Conservation (phyloP, 2,797 vertebrate species). For the Trichosurus vulpecula region DNA sequence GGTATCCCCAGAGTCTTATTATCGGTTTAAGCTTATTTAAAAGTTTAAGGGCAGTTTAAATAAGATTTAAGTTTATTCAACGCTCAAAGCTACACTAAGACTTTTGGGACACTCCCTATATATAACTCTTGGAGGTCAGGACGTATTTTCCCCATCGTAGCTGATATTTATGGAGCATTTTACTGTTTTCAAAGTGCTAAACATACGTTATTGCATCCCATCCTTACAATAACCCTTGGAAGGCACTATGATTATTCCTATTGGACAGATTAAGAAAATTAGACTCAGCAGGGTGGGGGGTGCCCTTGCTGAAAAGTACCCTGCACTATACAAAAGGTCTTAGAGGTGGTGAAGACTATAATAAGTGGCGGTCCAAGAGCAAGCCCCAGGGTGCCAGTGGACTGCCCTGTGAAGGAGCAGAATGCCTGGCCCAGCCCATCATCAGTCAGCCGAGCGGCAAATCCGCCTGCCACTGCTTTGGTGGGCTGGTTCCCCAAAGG, state of each 20-base stretch:
- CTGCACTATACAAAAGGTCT: background rate
- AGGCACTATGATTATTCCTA: background rate
- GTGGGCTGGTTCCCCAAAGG: background rate
- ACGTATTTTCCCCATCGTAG: background rate
- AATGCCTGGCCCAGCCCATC: background rate
- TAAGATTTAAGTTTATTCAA: background rate
- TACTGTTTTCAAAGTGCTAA: background rate
- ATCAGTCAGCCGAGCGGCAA: background rate
- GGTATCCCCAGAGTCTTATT: background rate
- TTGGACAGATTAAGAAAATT: background rate
- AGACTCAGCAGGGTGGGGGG: background rate
- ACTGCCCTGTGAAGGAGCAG: background rate
- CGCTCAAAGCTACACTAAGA: background rate
- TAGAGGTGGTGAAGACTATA: background rate
- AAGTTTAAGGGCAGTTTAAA: background rate
- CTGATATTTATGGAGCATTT: background rate
- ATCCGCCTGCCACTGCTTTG: background rate
- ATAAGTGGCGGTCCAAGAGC: background rate
- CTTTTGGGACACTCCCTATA: background rate
- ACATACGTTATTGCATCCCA: background rate
- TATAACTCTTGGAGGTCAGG: background rate
- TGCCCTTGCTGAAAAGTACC: background rate
- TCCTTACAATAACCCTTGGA: background rate
- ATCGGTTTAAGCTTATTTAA: background rate
- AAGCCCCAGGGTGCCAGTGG: background rate